Base-by-base conservation (phyloP, 1,140 invertebrate species). In the Drosophila melanica region DNA sequence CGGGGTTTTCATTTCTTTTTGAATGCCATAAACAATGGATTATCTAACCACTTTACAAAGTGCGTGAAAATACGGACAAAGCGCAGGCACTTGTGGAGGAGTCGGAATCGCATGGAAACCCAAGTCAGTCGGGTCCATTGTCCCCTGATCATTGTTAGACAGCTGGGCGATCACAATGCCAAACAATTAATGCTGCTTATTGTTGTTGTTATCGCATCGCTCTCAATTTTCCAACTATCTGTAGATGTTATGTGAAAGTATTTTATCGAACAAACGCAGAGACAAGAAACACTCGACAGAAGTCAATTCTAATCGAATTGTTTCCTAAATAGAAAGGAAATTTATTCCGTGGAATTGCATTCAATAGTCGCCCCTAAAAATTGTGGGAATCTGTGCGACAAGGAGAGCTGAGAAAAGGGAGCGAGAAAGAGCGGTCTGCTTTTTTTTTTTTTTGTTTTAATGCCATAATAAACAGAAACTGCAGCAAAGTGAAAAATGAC, bases 291-390 rank as follows among this genome's bases (percentile, higher is more conserved):
- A 89, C 80, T 89, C 84, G 84, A 89, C 84, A 89, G 84, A 89
- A 89, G 84, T 89, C 84, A 89, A 89, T 89, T 89, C 84, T 79
- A 89, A 89, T 89, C 84, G 84, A 89, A 89, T 89, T 84, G 84
- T 87, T 82, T 87, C 75, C 66, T 60, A 81, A 89, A 85, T 79
- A 84, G 85, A 72, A 55, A 44, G 58, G 55, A 55, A 45, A 47
- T 42, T 51, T 51, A 62, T 82, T 82, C 75, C 47, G 11, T 18
- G 66, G 72, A 87, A 89, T 79, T 54, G 64, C 58, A 71, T 77
- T 71, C 58, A 47, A 60, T 50, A n/a, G 44, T 33, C 50, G 64
- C 57, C 72, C 51, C 75, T 70, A 80, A 84, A 80, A 84, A 80
- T 82, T 89, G 84, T 89, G 84, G 82, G 82, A 87, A 87, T 39